Conservation (phyloP, 2,888 invertebrate genomes). For the Allolobophora icterica region DNA sequence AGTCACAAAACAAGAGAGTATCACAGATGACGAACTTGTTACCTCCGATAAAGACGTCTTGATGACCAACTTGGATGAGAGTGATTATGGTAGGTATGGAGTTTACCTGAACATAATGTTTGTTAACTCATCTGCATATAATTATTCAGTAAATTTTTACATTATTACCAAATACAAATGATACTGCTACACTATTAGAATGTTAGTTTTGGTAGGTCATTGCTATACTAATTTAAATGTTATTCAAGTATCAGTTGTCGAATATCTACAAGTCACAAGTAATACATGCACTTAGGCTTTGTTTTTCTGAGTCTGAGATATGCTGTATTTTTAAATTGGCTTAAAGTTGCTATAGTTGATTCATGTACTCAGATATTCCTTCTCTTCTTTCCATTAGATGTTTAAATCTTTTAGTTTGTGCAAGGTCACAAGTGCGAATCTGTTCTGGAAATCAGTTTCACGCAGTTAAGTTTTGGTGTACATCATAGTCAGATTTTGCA, state of each 20-base stretch:
- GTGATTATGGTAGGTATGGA: slow-evolving; percentile 10
- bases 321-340: too few species aligned
- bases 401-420: background rate
- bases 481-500: too few species aligned
- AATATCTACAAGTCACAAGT: background rate
- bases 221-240: background rate
- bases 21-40: background rate
- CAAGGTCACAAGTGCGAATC: too few species aligned
- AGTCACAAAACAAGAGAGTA: background rate
- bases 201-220: background rate
- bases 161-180: background rate
- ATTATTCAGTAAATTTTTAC: background rate
- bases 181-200: background rate
- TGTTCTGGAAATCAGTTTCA: background rate
- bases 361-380: too few species aligned
- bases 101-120: background rate
- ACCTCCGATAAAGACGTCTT: background rate
- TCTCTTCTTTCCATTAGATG: background rate
- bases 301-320: background rate
- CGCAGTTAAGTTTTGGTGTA: background rate
- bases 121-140: background rate
- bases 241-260: background rate
- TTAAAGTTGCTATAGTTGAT: too few species aligned
- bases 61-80: slow-evolving; percentile 7
- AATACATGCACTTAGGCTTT: background rate